Evolutionary conservation across 2,113 vertebrate species (phyloP).

Genomic region (Plotosus lineatus): DNA sequence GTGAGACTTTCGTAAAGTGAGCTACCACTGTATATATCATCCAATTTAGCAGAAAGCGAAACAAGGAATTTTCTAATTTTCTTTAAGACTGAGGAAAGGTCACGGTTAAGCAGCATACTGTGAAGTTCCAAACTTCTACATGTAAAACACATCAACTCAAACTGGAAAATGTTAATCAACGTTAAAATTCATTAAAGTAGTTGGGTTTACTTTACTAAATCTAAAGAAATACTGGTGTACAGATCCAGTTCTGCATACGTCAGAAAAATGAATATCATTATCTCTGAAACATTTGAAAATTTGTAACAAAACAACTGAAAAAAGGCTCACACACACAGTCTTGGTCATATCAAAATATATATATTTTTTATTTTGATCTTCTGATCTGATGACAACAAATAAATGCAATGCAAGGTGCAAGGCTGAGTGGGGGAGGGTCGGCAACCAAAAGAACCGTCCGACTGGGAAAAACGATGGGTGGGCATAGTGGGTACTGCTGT

Average conservation of each 20-base stretch:
- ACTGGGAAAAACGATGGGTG: constrained; percentile 37
- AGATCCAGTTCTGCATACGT: neutral
- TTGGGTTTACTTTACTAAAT: neutral
- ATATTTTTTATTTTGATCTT: constrained; percentile 97
- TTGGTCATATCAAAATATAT: constrained; percentile 99
- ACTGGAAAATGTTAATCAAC: too few species aligned
- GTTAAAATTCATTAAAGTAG: neutral
- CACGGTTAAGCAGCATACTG: too few species aligned
- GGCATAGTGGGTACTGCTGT: constrained; percentile 68
- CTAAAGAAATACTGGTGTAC: neutral
- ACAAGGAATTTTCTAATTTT: too few species aligned
- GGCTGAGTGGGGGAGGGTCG: constrained; percentile 68
- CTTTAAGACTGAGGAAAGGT: too few species aligned
- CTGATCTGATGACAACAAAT: constrained; percentile 97
- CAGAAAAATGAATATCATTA: neutral
- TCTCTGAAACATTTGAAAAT: neutral
- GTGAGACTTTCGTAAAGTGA: too few species aligned
- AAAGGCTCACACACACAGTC: constrained; percentile 57
- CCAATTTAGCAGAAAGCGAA: too few species aligned
- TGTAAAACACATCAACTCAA: too few species aligned
- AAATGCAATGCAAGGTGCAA: constrained; percentile 84
- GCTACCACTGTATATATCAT: too few species aligned
- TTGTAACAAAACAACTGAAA: neutral
- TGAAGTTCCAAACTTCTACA: neutral
- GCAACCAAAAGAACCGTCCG: constrained; percentile 81